Base-by-base conservation (phyloP, 2,888 invertebrate species). In the Alitta virens region DNA sequence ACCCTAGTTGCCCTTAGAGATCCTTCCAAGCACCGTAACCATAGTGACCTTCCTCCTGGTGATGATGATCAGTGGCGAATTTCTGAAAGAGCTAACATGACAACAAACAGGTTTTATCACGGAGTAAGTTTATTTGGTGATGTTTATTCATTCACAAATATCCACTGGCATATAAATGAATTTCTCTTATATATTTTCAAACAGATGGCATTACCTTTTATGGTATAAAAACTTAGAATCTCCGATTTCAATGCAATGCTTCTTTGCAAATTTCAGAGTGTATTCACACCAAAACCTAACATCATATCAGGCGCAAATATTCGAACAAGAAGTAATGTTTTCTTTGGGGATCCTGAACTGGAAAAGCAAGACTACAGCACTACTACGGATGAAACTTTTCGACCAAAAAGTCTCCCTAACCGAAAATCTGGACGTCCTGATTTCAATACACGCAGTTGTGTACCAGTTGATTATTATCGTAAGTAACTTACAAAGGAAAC, bases 401-500 rank as follows among this genome's bases (percentile, higher is more conserved):
- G 68, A 16, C 73, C 76, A 0, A 71, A 69, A n/a, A 46, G 18
- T 21, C 46, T 46, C 18, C 46, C 46, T 18, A 7, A n/a, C 3
- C 9, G 18, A n/a, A n/a, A 21, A n/a, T 7, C 18, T 9, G 46
- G 70, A 51, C 64, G 71, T 49, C 53, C 68, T 38, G 73, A 71
- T 52, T 67, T 67, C 63, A 64, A 72, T 60, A 71, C 67, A 51
- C 66, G 68, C 21, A 78, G 75, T 38, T 64, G 67, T 40, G 70
- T 79, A 33, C 79, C 78, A 2, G 43, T 78, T n/a, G 66, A 75
- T 46, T 78, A 78, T 63, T 78, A 76, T 58, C 67, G 74, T 68
- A 54, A 68, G 52, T 27, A 26, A 2, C 25, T 3, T 33, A n/a
- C 26, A n/a, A n/a, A n/a, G n/a, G n/a, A n/a, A n/a, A n/a, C n/a